Base-by-base conservation (phyloP, 2,888 invertebrate species). In the Clanis bilineata region DNA sequence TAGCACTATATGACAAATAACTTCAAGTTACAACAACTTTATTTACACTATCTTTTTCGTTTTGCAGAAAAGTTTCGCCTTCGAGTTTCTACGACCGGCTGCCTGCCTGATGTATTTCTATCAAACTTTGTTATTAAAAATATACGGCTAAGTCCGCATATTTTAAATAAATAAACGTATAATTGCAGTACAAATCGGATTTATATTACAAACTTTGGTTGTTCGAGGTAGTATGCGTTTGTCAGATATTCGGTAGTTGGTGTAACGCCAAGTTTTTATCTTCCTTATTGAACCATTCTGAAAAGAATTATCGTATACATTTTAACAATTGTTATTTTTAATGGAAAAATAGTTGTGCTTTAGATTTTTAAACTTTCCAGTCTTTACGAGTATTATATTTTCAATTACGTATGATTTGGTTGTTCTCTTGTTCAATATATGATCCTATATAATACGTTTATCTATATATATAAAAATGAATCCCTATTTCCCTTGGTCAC, bases 271-370 rank as follows among this genome's bases (percentile, higher is more conserved):
- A 58, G n/a, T 39, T 38, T 38, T 18, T 28, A 12, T 58, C 47
- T 41, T 58, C 58, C 25, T 28, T 51, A 51, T 58, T 58, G 58
- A 58, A 39, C 51, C 10, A 18, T 51, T 25, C 51, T 39, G 47
- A 18, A n/a, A 7, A 12, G 23, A 38, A 41, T 44, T 47, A 39
- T 39, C 39, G 39, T 41, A 10, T 43, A 38, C 43, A 28, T 32
- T 59, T 54, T 54, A 51, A 28, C n/a, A 28, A 28, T 51, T 51
- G 28, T 51, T 15, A 32, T 28, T 28, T 51, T 51, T 28, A 51
- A 51, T 51, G 18, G 47, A 12, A 28, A 25, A 47, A 23, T 45
- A 10, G 23, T 23, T 22, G 22, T n/a, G 10, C 4, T 5, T 22
- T n/a, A 23, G 22, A 12, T 21, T 43, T 43, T 9, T 10, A 36